These are phyloP conservation scores for Drosophila eohydei DNA, from an alignment of 2,888 invertebrate genomes.

Conservation along the genomic window DNA sequence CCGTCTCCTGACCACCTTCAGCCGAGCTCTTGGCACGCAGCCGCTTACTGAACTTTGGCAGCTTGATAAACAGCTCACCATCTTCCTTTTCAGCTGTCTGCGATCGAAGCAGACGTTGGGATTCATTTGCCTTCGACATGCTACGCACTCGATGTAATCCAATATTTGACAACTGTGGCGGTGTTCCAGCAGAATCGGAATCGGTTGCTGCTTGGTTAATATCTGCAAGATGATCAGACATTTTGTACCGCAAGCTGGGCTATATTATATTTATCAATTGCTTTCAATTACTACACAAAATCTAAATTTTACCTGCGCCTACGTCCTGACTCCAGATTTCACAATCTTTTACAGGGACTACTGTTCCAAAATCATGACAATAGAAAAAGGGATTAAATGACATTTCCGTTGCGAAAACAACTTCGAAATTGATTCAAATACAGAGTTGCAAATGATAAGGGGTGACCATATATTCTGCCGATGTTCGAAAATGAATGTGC, in stretches of 20 bases:
- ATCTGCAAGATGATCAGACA: slow-evolving; percentile 32
- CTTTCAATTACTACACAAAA: slow-evolving; percentile 9
- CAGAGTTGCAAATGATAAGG: slow-evolving; percentile 6
- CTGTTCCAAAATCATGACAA: neutral
- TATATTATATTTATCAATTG: slow-evolving; percentile 10
- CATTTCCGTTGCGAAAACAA: neutral
- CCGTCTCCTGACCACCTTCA: neutral
- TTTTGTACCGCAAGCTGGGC: slow-evolving; percentile 20
- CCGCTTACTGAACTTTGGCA: slow-evolving; percentile 45
- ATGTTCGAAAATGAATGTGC: neutral
- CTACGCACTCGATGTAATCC: slow-evolving; percentile 24
- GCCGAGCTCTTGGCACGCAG: slow-evolving; percentile 12
- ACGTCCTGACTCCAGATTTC: neutral
- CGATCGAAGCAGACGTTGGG: slow-evolving; percentile 40
- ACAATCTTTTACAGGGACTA: neutral
- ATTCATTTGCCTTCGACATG: slow-evolving; percentile 35
- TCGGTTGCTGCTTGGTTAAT: neutral
- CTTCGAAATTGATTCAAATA: neutral
- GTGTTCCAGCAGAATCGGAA: slow-evolving; percentile 21
- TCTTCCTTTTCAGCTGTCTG: slow-evolving; percentile 7
- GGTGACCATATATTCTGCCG: neutral
- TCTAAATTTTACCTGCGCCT: slow-evolving; percentile 17
- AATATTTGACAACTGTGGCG: slow-evolving; percentile 32
- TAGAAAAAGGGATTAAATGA: neutral
- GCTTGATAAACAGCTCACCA: slow-evolving; percentile 55